Base-by-base conservation (phyloP, 2,888 invertebrate species). In the Pristionchus japonicus region DNA sequence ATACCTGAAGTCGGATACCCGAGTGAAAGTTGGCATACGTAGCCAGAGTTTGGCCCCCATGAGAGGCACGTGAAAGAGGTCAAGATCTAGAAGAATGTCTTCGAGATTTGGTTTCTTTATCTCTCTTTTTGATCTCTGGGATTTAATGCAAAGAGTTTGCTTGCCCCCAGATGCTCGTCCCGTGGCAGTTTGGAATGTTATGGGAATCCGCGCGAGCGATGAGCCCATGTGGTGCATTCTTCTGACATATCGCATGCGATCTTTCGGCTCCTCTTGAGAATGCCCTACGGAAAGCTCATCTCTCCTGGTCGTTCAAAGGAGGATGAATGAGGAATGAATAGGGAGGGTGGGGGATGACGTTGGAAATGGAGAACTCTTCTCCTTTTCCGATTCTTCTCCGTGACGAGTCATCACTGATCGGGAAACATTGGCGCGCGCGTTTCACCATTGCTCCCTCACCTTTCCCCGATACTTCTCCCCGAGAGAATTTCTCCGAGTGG, bases 1-100 rank as follows among this genome's bases (percentile, higher is more conserved):
- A 7, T 43, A 11, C 43, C 64, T 70, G 70, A 20, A 70, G 70
- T 70, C 70, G 70, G 70, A 77, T 77, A 77, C 43, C 77, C 47
- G 77, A 77, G 77, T 11, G 34, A 70, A 37, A 23, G n/a, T 70
- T 37, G 57, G 70, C 37, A 15, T 70, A 70, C 70, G 70, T 70
- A 70, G 20, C 37, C 37, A 17, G 70, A 17, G 17, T 20, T 37
- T 70, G 70, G 40, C 70, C 37, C 77, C 77, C 43, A 40, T 77
- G 77, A 27, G 77, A 77, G 77, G 43, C 43, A 77, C 77, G 77
- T 77, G 77, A 47, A 49, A n/a, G n/a, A n/a, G n/a, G n/a, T n/a
- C n/a, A n/a, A n/a, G n/a, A n/a, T n/a, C n/a, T n/a, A n/a, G n/a
- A n/a, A n/a, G n/a, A n/a, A n/a, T n/a, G n/a, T n/a, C n/a, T n/a